A percentile compares a stretch with the other conserved stretches of the same genome.
Conservation (phyloP, 1,140 invertebrate species). For the Drosophila aff. region DNA sequence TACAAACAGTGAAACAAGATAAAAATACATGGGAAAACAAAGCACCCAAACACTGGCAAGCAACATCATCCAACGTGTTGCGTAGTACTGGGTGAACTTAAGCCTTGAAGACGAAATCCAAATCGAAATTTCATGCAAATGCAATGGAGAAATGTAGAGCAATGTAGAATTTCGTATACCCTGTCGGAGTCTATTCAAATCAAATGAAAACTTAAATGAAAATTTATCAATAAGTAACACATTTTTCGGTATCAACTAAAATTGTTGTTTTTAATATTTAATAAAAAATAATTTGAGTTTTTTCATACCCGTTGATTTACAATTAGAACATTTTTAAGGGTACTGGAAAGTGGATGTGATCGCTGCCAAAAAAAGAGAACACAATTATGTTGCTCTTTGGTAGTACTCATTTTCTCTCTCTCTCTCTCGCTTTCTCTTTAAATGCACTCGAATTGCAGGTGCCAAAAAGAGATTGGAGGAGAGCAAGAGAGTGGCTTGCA, state of each 20-base stretch:
- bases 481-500: slow-evolving; percentile 26
- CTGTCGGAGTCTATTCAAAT: not conserved
- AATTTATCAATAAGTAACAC: too few species aligned
- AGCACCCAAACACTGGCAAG: slow-evolving; percentile 16
- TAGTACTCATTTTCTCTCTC: too few species aligned
- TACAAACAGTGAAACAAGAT: slow-evolving; percentile 10
- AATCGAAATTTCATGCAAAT: slow-evolving; percentile 27
- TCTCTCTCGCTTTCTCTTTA: not conserved
- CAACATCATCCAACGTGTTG: not conserved
- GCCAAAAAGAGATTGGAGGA: not conserved
- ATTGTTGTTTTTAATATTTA: not conserved
- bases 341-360: not conserved
- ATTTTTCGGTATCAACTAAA: not conserved
- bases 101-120: slow-evolving; percentile 10
- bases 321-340: not conserved
- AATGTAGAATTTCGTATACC: not conserved
- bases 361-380: not conserved
- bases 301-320: not conserved
- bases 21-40: slow-evolving; percentile 27
- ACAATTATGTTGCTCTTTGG: not conserved
- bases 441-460: slow-evolving; percentile 20
- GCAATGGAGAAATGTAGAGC: not conserved
- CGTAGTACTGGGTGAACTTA: slow-evolving; percentile 6
- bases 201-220: not conserved
- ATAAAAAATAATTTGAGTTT: not conserved